phyloP scores from a whole-genome alignment of 2,797 vertebrate genomes.

The Pogoniulus pusillus region DNA sequence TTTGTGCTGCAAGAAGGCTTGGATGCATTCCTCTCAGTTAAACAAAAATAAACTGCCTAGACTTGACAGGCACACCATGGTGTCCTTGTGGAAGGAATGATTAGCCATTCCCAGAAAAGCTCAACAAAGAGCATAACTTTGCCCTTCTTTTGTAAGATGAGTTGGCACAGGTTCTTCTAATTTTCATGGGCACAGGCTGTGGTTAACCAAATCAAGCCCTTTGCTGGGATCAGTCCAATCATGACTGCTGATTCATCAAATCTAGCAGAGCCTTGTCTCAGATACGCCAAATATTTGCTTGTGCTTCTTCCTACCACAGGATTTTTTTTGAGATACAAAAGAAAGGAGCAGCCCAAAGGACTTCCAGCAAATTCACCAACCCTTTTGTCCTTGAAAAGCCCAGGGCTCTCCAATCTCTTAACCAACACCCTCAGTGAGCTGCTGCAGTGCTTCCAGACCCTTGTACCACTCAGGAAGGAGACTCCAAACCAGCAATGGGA shows the following conservation, averaged over 20 bases:
- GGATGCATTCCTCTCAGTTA: constrained; percentile 30
- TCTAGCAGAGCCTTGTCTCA: not conserved
- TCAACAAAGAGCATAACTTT: not conserved
- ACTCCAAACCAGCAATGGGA: not conserved
- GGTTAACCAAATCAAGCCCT: not conserved
- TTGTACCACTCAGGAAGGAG: fast-evolving
- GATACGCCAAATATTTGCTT: constrained; percentile 31
- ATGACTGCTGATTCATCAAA: constrained; percentile 43
- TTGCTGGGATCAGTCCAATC: not conserved
- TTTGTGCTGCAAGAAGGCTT: constrained; percentile 19
- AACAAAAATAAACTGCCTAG: constrained; percentile 33
- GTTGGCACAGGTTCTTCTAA: not conserved
- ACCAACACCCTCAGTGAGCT: fast-evolving
- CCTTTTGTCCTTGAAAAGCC: not conserved
- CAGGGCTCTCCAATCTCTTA: not conserved
- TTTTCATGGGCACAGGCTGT: not conserved
- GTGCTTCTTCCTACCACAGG: not conserved
- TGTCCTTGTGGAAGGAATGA: constrained; percentile 20
- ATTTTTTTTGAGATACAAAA: not conserved
- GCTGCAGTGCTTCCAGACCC: not conserved
- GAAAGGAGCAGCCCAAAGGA: not conserved
- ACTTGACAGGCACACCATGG: constrained; percentile 11
- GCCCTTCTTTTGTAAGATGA: constrained; percentile 39
- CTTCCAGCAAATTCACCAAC: not conserved
- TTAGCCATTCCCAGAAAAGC: constrained; percentile 29